Base-by-base conservation (phyloP, 2,113 vertebrate species). In the Eublepharis macularius region DNA sequence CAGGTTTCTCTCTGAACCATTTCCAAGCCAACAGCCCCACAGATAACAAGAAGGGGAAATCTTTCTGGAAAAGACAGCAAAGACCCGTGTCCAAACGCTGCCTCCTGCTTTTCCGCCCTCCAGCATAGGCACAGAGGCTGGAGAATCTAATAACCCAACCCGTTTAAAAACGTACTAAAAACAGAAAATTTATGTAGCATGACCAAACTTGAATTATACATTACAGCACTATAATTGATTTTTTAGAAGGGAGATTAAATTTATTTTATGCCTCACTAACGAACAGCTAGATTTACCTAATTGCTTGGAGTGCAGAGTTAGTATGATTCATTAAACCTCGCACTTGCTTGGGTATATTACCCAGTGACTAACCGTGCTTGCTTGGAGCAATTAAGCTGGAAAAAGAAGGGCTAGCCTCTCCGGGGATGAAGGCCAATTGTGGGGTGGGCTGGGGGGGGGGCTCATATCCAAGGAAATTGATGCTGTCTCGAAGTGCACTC, bases 281-380 rank as follows among this genome's bases (percentile, higher is more conserved):
- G 94, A 96, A 95, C 93, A 96, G 96, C 95, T 95, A 96, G 96
- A 97, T 97, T 97, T 97, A 95, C 95, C 96, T 97, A 97, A 97
- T 97, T 97, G 96, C 96, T 97, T 93, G 89, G 95, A 96, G 96
- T 96, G 96, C 95, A 93, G 95, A 90, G 95, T 95, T 94, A 93
- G 93, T 94, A 95, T 95, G 96, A 97, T 96, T 97, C 97, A 97
- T 97, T 97, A 97, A 94, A 94, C 94, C 83, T 93, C 88, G 90
- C 94, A 93, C 95, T 95, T 95, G 96, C 95, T 92, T 94, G 95
- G 95, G 92, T 96, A 95, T 93, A 91, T 95, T 94, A 93, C 92
- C 86, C 95, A 93, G 94, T 95, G 95, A 96, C 96, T 94, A 96
- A 96, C 94, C 92, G 94, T 95, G 93, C 93, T 93, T 90, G 94